phyloP scores from a whole-genome alignment of 35 echinoderm and acorn worm genomes.

The Amphiura filiformis region DNA sequence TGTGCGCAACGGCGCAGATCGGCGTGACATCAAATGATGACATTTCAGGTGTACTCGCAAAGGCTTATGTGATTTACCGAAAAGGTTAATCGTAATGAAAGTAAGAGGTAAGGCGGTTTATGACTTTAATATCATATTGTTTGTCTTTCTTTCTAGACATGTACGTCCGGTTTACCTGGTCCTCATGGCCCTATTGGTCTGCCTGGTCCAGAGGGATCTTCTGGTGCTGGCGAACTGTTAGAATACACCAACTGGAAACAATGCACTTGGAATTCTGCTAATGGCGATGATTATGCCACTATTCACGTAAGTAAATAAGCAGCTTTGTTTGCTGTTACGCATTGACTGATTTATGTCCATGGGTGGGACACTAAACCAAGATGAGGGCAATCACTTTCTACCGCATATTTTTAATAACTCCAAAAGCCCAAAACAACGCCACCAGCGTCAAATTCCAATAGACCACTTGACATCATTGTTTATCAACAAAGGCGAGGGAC shows the following conservation, averaged over 20 bases:
- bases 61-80: too few species aligned
- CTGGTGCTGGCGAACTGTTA: slow-evolving; percentile 54
- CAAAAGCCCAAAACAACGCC: neutral
- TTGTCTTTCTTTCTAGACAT: too few species aligned
- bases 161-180: slow-evolving; percentile 28
- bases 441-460: too few species aligned
- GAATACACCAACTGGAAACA: slow-evolving; percentile 82
- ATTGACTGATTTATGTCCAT: neutral
- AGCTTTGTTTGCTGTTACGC: neutral
- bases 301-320: slow-evolving; percentile 67
- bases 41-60: too few species aligned
- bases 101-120: too few species aligned
- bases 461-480: too few species aligned
- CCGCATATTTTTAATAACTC: neutral
- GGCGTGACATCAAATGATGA: too few species aligned
- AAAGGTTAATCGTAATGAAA: too few species aligned
- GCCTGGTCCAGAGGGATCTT: slow-evolving; percentile 31
- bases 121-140: too few species aligned
- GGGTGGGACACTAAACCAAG: neutral
- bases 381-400: too few species aligned
- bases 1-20: too few species aligned
- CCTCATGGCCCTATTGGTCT: slow-evolving; percentile 46
- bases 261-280: slow-evolving; percentile 57
- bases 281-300: slow-evolving; percentile 61
- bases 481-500: too few species aligned